Conservation (phyloP, 2,888 invertebrate species). For the Dione juno region DNA sequence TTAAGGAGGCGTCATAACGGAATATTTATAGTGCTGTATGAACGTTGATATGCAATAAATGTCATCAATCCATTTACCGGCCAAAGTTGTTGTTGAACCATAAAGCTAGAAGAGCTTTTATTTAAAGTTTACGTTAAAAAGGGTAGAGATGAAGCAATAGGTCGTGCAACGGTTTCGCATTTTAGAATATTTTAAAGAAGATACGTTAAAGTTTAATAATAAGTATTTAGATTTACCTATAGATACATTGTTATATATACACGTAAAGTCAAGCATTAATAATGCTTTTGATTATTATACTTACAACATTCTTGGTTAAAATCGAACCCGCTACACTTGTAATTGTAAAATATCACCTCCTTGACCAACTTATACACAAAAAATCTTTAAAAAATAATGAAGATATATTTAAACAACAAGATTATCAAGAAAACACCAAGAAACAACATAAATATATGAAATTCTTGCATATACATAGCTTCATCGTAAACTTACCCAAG, state of each 20-base stretch:
- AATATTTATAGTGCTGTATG: conserved; percentile 13
- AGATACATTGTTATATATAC: too few relatives aligned
- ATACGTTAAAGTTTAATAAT: too few relatives aligned
- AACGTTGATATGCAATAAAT: conserved; percentile 14
- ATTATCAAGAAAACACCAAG: not conserved
- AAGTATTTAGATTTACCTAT: too few relatives aligned
- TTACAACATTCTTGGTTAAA: too few relatives aligned
- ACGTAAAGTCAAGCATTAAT: too few relatives aligned
- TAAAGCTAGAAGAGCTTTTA: conserved; percentile 6
- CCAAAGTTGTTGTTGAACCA: conserved; percentile 4
- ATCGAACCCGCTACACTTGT: too few relatives aligned
- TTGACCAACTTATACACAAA: too few relatives aligned
- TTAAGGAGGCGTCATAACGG: conserved; percentile 15
- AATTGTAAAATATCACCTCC: too few relatives aligned
- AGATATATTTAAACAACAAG: not conserved
- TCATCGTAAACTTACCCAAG: conserved; percentile 14
- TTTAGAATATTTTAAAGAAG: not conserved
- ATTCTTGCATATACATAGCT: not conserved
- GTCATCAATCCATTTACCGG: conserved; percentile 9
- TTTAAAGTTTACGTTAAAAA: conserved; percentile 1
- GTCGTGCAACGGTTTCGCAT: not conserved
- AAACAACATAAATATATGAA: not conserved
- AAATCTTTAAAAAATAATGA: too few relatives aligned
- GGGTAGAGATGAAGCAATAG: not conserved
- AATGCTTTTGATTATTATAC: too few relatives aligned